Base-by-base conservation (phyloP, 2,888 invertebrate species). In the Orthonychiurus folsomi region DNA sequence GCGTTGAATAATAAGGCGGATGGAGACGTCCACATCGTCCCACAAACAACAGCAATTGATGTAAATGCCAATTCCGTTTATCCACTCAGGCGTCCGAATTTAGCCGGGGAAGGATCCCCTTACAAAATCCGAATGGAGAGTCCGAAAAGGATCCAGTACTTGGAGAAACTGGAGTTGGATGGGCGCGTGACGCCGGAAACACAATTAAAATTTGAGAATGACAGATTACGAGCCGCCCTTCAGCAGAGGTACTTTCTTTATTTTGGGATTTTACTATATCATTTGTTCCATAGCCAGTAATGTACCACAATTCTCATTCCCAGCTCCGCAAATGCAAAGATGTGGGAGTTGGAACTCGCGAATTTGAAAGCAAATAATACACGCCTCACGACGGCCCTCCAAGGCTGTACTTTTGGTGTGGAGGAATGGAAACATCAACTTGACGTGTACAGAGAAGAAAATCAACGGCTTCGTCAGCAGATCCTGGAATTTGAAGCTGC, bases 311-410 rank as follows among this genome's bases (percentile, higher is more conserved):
- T n/a, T n/a, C n/a, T n/a, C 50, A 23, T 59, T 12, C n/a, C 9
- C n/a, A 93, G 96, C 79, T 96, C 95, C 57, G 91, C 94, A 50
- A 96, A 96, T 80, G 95, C 95, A 12, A 96, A 95, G 80, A 95
- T 96, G 78, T 96, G 96, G 96, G 96, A 96, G 81, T 88, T 95
- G 52, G 96, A 97, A 79, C 81, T 97, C 72, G 88, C 92, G 56
- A 95, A 94, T 1, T 80, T 97, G 71, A 96, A 96, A 81, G 94
- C 90, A 76, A 96, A 95, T 80, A 97, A 96, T 78, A 86, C 91
- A 47, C 85, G 95, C 69, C 81, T 97, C 75, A 96, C 96, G 3
- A 92, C 93, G 73, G 95, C 96, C 21, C 82, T 96, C 63, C 95
- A 96, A 79, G 88, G 88, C 74, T 93, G 93, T 75, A 95, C 95